Evolutionary conservation across 1,140 invertebrate species (phyloP), one percentile per base, ranked within the genome.

Genomic region (Bemisia tabaci): DNA sequence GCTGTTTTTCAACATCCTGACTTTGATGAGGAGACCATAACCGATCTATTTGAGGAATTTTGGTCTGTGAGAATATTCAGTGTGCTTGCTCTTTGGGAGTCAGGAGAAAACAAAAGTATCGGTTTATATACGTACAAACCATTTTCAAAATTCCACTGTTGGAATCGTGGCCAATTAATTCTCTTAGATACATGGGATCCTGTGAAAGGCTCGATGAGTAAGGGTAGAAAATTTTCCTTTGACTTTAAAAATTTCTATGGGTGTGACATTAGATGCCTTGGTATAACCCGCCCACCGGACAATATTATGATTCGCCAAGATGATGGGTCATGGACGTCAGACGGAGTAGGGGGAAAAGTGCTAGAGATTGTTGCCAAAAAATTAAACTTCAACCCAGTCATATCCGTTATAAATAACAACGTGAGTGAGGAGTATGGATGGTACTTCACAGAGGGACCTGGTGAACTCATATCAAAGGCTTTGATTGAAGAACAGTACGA

Each of bases 321-420:
- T n/a, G 33, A 22, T 12, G 27, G 48, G 21, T 17, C 2, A 1
- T 68, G 64, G 66, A 59, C 64, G n/a, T 26, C 24, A 1, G 65
- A 58, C n/a, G 69, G 69, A 12, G 67, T 67, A 0, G 69, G 69
- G 0, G 60, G 62, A 12, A 68, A 68, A 48, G 62, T 70, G 23
- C 26, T 70, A 12, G 60, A 68, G 26, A 66, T 70, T 11, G 64
- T 66, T n/a, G 67, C 66, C 26, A 23, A 2, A 1, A n/a, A 68
- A 17, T 65, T 70, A 58, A 70, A 70, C 62, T 70, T 70, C 26
- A 68, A 60, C 0, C 66, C 67, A 11, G 25, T 67, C 1, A 64
- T 68, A 17, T 62, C 24, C 12, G 62, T 60, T 2, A 17, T 39
- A 27, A 22, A 48, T 11, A 27, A 25, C 0, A 24, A 64, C 17